Base-by-base conservation (phyloP, 2,888 invertebrate genomes). In the Dorcus parallelipipedus region DNA sequence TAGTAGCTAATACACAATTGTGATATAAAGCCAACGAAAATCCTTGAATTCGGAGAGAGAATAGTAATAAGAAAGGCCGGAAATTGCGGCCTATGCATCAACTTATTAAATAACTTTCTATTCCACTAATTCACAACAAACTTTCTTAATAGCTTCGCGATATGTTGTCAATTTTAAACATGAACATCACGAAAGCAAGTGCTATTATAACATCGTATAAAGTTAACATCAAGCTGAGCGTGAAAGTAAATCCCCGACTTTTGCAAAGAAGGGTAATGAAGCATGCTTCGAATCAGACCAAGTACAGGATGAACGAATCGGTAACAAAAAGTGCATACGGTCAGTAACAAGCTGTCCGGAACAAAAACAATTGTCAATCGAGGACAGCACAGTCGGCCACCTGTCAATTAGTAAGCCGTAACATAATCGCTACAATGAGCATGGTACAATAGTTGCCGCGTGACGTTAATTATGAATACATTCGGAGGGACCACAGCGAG, bases 61-160 rank as follows among this genome's bases (percentile, higher is more conserved):
- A 48, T 49, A 51, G 59, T 49, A 26, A 40, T 56, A 33, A 42
- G 51, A 49, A 26, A 51, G 52, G 58, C 57, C 65, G 68, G 67
- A 68, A 66, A 66, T 68, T 69, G 64, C 66, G 58, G 62, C 54
- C 60, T 60, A 59, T 64, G 61, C 61, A 65, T 59, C 62, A 14
- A 65, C 66, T 67, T 67, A 69, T 69, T 68, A 69, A 68, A 67
- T 66, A 67, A 68, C 67, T 69, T 69, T 66, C 66, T 67, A 66
- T 67, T 67, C 64, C 63, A 59, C 59, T 66, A 62, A 64, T 61
- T 63, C 63, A 63, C 59, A 53, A 55, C 54, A 60, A 67, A 67
- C 67, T 67, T 67, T 67, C 63, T 61, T 64, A 65, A 65, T 65
- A 67, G 62, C 64, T 61, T 60, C 61, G 59, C 58, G 63, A 65